phyloP scores from a whole-genome alignment of 2,113 vertebrate species.

The Setophaga coronata region DNA sequence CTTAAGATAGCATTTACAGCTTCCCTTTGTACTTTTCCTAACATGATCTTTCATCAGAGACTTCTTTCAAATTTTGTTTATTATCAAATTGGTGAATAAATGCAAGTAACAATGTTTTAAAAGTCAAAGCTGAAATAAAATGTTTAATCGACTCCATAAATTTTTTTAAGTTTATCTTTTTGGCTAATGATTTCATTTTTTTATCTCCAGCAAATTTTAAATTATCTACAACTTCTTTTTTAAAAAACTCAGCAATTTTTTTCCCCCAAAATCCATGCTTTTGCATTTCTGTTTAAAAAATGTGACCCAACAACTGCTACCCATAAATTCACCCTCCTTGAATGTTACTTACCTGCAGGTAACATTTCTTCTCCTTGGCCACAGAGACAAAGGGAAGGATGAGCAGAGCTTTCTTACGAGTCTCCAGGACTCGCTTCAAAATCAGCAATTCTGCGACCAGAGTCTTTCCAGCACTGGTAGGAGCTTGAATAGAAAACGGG shows the following conservation, averaged over 20 bases:
- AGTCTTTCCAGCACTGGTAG: slow-evolving; percentile 97
- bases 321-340: background rate
- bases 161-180: background rate
- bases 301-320: background rate
- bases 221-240: background rate
- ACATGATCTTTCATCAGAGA: background rate
- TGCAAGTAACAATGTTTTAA: background rate
- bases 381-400: slow-evolving; percentile 97
- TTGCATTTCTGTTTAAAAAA: background rate
- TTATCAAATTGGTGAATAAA: background rate
- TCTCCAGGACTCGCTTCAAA: slow-evolving; percentile 92
- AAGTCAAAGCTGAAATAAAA: background rate
- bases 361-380: slow-evolving; percentile 95
- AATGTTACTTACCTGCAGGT: slow-evolving; percentile 84
- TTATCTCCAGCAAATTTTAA: background rate
- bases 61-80: background rate
- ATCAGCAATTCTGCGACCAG: slow-evolving; percentile 94
- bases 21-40: background rate
- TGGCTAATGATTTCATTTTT: background rate
- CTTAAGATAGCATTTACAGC: background rate
- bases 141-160: background rate
- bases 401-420: slow-evolving; percentile 90
- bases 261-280: background rate
- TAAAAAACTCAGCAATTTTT: background rate
- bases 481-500: slow-evolving; percentile 55